Evolutionary conservation across 2,888 invertebrate genomes (phyloP).

Genomic region (Rhopalosiphum nymphaeae): DNA sequence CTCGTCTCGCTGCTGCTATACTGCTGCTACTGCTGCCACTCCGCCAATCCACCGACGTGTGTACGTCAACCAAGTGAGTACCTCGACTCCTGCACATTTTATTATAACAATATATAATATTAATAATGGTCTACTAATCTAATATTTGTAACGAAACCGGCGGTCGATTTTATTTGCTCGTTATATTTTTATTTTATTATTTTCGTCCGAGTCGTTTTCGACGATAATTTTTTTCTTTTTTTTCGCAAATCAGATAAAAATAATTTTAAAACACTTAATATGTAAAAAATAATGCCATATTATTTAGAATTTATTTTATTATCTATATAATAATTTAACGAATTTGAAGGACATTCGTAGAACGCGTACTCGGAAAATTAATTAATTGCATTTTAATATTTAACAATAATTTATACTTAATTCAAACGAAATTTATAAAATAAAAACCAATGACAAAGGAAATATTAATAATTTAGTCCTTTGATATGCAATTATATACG

Average conservation of each 20-base stretch:
- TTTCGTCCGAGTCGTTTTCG: not conserved
- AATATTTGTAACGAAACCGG: not conserved
- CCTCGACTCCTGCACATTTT: not conserved
- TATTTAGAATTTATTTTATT: not conserved
- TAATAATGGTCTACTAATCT: not conserved
- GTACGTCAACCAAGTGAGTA: not conserved
- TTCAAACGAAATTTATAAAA: not conserved
- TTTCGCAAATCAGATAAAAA: not conserved
- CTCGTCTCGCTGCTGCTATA: not conserved
- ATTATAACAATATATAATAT: not conserved
- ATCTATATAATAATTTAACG: not conserved
- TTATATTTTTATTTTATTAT: not conserved
- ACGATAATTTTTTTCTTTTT: not conserved
- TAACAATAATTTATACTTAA: not conserved
- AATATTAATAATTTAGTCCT: slow-evolving; percentile 45
- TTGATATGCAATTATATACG: slow-evolving; percentile 1
- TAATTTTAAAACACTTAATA: not conserved
- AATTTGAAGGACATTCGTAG: not conserved
- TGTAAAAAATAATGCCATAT: not conserved
- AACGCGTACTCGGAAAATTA: not conserved
- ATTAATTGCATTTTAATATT: slow-evolving; percentile 7
- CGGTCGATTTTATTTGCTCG: not conserved
- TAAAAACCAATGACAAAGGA: slow-evolving; percentile 37
- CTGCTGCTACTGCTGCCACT: not conserved
- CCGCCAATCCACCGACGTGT: not conserved